These are phyloP conservation scores for Amitus sp. DNA, from an alignment of 2,888 invertebrate species.

Conservation along the genomic window DNA sequence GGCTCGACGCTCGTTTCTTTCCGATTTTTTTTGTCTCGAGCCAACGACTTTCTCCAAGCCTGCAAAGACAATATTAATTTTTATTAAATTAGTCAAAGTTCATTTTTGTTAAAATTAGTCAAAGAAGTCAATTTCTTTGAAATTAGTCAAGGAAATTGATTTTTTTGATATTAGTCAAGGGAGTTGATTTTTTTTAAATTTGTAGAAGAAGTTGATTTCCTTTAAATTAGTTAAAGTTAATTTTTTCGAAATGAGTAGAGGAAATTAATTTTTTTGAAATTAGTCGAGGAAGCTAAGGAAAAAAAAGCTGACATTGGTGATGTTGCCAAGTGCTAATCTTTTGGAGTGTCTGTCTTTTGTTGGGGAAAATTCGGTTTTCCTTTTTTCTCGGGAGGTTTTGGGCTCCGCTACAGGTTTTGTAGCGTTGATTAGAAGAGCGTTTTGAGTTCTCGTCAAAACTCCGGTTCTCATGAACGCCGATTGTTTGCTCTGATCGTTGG, in stretches of 20 bases:
- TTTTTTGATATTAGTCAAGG: too few relatives aligned
- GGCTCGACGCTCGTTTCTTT: constrained; percentile 39
- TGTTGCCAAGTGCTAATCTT: constrained; percentile 86
- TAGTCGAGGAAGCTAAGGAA: too few relatives aligned
- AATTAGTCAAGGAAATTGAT: too few relatives aligned
- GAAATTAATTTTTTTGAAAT: too few relatives aligned
- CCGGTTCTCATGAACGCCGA: constrained; percentile 68
- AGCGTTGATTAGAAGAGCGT: constrained; percentile 50
- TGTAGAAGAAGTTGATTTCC: too few relatives aligned
- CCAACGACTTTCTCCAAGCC: constrained; percentile 49
- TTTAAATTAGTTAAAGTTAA: too few relatives aligned
- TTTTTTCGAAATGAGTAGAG: too few relatives aligned
- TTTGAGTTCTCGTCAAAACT: constrained; percentile 73
- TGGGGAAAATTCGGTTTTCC: constrained; percentile 85
- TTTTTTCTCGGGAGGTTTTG: constrained; percentile 72
- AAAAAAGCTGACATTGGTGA: constrained; percentile 74
- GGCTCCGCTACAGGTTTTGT: constrained; percentile 66
- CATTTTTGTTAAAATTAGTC: too few relatives aligned
- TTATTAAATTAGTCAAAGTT: too few relatives aligned
- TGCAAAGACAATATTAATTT: constrained; percentile 1
- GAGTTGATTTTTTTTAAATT: too few relatives aligned
- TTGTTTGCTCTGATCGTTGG: constrained; percentile 68
- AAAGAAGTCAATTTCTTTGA: too few relatives aligned
- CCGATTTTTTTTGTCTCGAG: constrained; percentile 52
- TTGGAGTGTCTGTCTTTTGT: constrained; percentile 79